Conservation (phyloP, 2,113 vertebrate species). For the Herpetotheres cachinnans region DNA sequence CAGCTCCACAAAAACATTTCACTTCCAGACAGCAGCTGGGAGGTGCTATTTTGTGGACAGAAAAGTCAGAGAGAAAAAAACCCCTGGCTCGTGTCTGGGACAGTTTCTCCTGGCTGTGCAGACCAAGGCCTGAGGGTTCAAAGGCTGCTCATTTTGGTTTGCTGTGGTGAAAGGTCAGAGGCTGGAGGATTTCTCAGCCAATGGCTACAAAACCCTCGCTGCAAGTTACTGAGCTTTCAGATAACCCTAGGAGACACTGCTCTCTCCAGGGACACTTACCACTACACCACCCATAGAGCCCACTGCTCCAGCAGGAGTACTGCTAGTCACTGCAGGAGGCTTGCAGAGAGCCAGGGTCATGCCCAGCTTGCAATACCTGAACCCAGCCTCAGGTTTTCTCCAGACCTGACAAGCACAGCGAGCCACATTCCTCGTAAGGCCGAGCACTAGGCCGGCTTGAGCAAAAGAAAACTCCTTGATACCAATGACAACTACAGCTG, state of each 20-base stretch:
- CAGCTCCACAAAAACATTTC: background rate
- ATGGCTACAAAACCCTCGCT: background rate
- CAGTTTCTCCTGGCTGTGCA: background rate
- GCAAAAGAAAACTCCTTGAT: background rate
- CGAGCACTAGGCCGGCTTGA: accelerated
- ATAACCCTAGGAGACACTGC: background rate
- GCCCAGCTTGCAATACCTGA: background rate
- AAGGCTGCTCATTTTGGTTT: background rate
- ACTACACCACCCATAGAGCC: background rate
- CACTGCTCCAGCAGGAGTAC: background rate
- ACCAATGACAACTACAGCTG: background rate
- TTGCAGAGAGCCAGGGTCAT: background rate
- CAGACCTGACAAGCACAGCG: background rate
- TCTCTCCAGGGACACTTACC: background rate
- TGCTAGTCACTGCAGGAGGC: background rate
- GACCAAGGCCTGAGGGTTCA: background rate
- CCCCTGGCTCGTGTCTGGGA: accelerated
- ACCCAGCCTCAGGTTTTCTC: background rate
- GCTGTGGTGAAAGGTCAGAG: background rate
- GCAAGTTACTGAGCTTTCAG: background rate
- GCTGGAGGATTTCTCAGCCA: background rate
- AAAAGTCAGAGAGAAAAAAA: background rate
- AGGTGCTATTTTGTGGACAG: background rate
- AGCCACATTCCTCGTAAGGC: accelerated
- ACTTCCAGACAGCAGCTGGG: background rate